These are phyloP conservation scores for Fabriciana adippe DNA, from an alignment of 2,888 invertebrate species.

Conservation along the genomic window DNA sequence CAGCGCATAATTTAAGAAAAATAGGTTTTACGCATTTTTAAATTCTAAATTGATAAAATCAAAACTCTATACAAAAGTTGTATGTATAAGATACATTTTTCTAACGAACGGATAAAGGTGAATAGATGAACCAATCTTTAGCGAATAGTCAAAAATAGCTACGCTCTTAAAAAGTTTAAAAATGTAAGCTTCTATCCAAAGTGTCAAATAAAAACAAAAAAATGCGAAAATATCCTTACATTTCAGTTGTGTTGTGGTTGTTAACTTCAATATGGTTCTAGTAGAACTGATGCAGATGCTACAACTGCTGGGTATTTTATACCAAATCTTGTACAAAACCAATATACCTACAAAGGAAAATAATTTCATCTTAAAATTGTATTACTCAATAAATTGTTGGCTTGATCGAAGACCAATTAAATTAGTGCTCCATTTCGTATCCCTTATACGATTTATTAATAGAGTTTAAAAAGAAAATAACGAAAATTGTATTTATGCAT, in stretches of 20 bases:
- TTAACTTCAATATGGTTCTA: conserved; percentile 2
- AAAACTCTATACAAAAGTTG: too few relatives aligned
- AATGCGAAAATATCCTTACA: neutral
- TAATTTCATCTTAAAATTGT: conserved; percentile 31
- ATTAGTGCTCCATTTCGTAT: conserved; percentile 16
- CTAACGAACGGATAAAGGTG: too few relatives aligned
- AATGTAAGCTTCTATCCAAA: too few relatives aligned
- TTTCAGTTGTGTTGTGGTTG: neutral
- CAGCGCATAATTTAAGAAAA: neutral
- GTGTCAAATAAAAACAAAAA: too few relatives aligned
- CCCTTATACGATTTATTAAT: neutral
- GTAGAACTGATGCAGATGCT: conserved; percentile 42
- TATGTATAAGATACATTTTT: too few relatives aligned
- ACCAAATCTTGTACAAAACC: conserved; percentile 23
- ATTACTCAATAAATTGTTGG: conserved; percentile 35
- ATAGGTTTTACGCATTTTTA: neutral
- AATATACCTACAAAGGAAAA: conserved; percentile 17
- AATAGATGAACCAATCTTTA: too few relatives aligned
- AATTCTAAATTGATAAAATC: too few relatives aligned
- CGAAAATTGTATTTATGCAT: neutral
- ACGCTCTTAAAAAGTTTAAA: too few relatives aligned
- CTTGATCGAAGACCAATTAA: conserved; percentile 23
- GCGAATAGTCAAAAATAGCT: too few relatives aligned
- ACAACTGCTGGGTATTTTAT: conserved; percentile 33
- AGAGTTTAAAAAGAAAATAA: neutral